Conservation (phyloP, 1,140 invertebrate genomes). For the Leptestheria dahalacensis region DNA sequence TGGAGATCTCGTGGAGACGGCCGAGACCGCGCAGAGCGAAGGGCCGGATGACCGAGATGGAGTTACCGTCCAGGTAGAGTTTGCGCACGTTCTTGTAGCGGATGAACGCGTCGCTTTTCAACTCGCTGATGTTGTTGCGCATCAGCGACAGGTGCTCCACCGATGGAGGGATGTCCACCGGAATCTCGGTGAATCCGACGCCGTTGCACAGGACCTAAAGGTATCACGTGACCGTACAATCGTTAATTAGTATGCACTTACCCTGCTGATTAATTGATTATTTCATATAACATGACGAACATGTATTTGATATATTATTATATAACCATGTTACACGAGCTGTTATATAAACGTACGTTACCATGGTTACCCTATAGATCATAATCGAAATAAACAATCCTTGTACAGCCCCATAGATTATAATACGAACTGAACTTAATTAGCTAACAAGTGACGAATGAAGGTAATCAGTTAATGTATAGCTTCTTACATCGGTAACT, state of each 20-base stretch:
- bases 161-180: slow-evolving; percentile 43
- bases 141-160: slow-evolving; percentile 65
- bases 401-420: too few species aligned
- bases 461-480: too few species aligned
- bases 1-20: slow-evolving; percentile 54
- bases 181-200: slow-evolving; percentile 57
- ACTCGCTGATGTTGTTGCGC: slow-evolving; percentile 57
- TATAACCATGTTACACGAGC: too few species aligned
- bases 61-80: slow-evolving; percentile 60
- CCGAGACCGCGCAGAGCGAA: slow-evolving; percentile 66
- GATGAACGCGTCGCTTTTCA: slow-evolving; percentile 60
- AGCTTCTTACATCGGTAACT: too few species aligned
- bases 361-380: too few species aligned
- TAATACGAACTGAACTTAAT: too few species aligned
- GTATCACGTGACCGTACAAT: neutral
- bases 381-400: too few species aligned
- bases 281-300: too few species aligned
- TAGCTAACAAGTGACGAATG: too few species aligned
- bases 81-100: slow-evolving; percentile 51
- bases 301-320: too few species aligned
- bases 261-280: too few species aligned
- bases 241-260: neutral
- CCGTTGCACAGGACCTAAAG: slow-evolving; percentile 66
- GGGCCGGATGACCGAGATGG: slow-evolving; percentile 56
- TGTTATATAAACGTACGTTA: too few species aligned